Percentiles rank a stretch among this genome's conserved stretches.
Conservation (phyloP, 2,888 invertebrate species). For the Philereme transversata region DNA sequence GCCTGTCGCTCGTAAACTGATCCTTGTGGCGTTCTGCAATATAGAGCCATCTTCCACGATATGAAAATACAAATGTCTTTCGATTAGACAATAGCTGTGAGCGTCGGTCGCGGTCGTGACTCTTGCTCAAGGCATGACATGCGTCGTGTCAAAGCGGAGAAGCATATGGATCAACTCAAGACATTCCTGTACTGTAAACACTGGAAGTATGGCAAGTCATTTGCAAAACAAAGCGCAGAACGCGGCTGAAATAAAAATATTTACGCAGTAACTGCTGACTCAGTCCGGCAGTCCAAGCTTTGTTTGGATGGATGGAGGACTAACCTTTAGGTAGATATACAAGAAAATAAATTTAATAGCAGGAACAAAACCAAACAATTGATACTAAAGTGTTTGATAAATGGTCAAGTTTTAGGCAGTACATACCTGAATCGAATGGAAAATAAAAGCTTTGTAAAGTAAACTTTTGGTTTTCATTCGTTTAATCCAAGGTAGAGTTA, state of each 20-base stretch:
- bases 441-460: no score
- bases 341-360: conserved; percentile 69
- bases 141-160: conserved; percentile 52
- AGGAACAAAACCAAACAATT: conserved; percentile 35
- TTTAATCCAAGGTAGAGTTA: no score
- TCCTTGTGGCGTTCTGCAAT: conserved; percentile 13
- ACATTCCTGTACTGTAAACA: conserved; percentile 68
- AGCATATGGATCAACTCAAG: conserved; percentile 70
- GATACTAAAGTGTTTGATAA: no score
- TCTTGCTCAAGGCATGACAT: conserved; percentile 48
- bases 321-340: conserved; percentile 56
- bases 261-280: conserved; percentile 75
- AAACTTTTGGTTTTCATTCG: no score
- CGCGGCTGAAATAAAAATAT: conserved; percentile 79
- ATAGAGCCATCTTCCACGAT: conserved; percentile 16
- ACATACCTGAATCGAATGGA: no score
- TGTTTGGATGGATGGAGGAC: conserved; percentile 67
- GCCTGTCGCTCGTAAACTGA: conserved; percentile 17
- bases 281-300: conserved; percentile 69
- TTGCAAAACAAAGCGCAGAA: conserved; percentile 79
- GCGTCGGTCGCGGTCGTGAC: conserved; percentile 44
- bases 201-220: conserved; percentile 65
- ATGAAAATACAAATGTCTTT: conserved; percentile 30
- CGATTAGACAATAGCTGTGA: conserved; percentile 44
- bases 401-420: no score